Evolutionary conservation across 1,140 invertebrate genomes (phyloP).

Genomic region (Atta colombica): DNA sequence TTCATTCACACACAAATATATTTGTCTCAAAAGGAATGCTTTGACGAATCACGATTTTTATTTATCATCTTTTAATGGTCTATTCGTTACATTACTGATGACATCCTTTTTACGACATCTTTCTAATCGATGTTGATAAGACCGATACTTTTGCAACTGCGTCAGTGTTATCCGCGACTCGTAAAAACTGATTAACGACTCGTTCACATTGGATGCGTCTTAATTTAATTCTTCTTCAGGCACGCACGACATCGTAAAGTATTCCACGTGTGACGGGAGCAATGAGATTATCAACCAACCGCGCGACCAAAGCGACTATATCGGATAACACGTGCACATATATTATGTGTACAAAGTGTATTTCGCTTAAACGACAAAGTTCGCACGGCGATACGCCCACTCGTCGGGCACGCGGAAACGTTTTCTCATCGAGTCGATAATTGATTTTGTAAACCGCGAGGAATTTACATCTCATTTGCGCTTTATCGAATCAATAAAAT

Average conservation of each 20-base stretch:
- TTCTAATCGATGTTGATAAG: constrained; percentile 31
- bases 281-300: constrained; percentile 35
- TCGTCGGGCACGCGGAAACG: constrained; percentile 28
- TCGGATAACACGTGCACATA: constrained; percentile 44
- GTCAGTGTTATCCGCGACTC: constrained; percentile 32
- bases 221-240: constrained; percentile 52
- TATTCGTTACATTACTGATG: not conserved
- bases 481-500: constrained; percentile 7
- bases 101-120: not conserved
- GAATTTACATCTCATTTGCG: constrained; percentile 34
- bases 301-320: constrained; percentile 2
- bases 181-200: constrained; percentile 52
- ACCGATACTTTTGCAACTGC: constrained; percentile 16
- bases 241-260: constrained; percentile 30
- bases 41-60: not conserved
- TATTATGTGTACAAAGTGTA: constrained; percentile 44
- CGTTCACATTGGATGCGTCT: constrained; percentile 36
- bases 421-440: constrained; percentile 35
- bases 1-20: not conserved
- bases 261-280: constrained; percentile 44
- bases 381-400: constrained; percentile 34
- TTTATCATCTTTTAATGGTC: not conserved
- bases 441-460: constrained; percentile 13
- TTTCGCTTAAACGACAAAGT: constrained; percentile 34
- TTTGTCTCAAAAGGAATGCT: not conserved